Evolutionary conservation across 2,888 invertebrate genomes (phyloP).

Genomic region (Aspidapion aeneum): DNA sequence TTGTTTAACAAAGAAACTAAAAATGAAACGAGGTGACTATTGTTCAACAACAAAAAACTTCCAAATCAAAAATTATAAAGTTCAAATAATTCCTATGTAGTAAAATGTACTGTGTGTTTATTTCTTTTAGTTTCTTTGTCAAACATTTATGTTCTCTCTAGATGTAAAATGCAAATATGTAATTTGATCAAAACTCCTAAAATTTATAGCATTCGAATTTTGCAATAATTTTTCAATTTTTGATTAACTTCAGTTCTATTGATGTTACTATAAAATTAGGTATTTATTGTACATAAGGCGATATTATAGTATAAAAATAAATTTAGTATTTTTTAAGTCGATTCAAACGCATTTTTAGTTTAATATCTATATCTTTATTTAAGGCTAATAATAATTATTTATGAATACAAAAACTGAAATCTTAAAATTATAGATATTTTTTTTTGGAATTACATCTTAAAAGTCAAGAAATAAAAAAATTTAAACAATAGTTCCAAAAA

Average conservation of each 20-base stretch:
- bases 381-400: background rate
- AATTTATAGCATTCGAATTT: background rate
- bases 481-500: background rate
- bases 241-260: background rate
- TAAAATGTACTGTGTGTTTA: too few species aligned
- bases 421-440: background rate
- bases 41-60: too few species aligned
- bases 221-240: background rate
- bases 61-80: too few species aligned
- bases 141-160: too few species aligned
- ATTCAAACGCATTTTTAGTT: background rate
- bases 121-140: too few species aligned
- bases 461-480: background rate
- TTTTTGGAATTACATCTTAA: background rate
- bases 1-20: too few species aligned
- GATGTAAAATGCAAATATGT: too few species aligned
- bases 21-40: too few species aligned
- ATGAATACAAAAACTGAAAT: background rate
- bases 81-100: too few species aligned
- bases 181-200: too few species aligned
- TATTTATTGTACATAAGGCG: background rate
- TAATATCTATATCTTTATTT: background rate
- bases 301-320: background rate
- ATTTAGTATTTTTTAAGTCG: background rate
- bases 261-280: background rate